A percentile compares a stretch with the other conserved stretches of the same genome.
Conservation (phyloP, 2,113 vertebrate species). For the Delphinus delphis region DNA sequence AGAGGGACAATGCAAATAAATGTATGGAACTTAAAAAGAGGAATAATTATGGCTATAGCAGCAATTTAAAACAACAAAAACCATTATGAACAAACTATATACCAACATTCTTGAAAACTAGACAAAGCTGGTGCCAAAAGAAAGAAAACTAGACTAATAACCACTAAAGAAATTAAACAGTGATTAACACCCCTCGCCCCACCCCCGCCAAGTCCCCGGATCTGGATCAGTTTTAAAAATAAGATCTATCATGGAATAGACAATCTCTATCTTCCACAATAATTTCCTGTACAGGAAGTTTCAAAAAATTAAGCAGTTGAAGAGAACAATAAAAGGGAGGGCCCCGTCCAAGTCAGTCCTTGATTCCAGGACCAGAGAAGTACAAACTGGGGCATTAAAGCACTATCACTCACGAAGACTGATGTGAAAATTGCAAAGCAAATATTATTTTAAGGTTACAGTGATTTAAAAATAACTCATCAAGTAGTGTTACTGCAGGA, state of each 20-base stretch:
- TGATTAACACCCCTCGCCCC: background rate
- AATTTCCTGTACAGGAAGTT: background rate
- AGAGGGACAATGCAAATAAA: too few relatives aligned
- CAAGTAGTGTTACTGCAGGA: background rate
- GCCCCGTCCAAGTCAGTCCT: background rate
- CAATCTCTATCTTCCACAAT: background rate
- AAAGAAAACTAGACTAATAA: background rate
- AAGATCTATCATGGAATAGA: background rate
- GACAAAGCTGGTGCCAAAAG: background rate
- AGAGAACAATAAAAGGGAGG: background rate
- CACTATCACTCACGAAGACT: background rate
- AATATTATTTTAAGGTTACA: too few relatives aligned
- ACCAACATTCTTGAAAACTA: background rate
- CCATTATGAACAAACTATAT: background rate
- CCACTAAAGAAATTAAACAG: background rate
- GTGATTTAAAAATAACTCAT: too few relatives aligned
- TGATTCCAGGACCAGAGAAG: background rate
- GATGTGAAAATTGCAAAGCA: background rate
- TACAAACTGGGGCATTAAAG: rapidly evolving
- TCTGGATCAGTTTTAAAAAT: background rate
- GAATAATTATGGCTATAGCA: rapidly evolving
- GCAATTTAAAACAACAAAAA: background rate
- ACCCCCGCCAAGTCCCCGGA: background rate
- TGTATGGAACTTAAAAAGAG: background rate
- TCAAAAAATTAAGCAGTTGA: background rate